Conservation (phyloP, 1,140 invertebrate species). For the Drosophila sucinea region DNA sequence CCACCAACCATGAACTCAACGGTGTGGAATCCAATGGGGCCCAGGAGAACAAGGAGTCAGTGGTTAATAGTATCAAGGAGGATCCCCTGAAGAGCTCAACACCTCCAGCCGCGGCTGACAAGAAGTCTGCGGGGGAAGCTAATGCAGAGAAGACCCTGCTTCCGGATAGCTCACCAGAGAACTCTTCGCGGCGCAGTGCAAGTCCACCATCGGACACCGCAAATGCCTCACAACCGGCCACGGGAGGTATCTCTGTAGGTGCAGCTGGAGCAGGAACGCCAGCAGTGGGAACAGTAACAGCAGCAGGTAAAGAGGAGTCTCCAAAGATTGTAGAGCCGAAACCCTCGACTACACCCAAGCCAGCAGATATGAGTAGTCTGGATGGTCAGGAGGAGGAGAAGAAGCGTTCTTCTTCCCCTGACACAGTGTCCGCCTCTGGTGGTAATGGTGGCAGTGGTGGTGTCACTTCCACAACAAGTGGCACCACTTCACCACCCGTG, state of each 20-base stretch:
- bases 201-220: constrained; percentile 57
- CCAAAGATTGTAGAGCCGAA: constrained; percentile 48
- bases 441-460: constrained; percentile 48
- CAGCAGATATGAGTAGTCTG: constrained; percentile 9
- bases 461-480: constrained; percentile 80
- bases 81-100: constrained; percentile 47
- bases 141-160: constrained; percentile 54
- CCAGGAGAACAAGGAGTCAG: constrained; percentile 55
- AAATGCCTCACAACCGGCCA: constrained; percentile 43
- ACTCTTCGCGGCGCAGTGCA: constrained; percentile 53
- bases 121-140: constrained; percentile 63
- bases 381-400: constrained; percentile 38
- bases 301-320: constrained; percentile 58
- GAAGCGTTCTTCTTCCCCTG: constrained; percentile 46
- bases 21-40: constrained; percentile 70
- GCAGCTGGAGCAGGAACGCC: constrained; percentile 28
- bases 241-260: constrained; percentile 13
- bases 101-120: constrained; percentile 51
- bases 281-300: constrained; percentile 30
- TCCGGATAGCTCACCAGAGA: constrained; percentile 69
- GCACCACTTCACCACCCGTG: constrained; percentile 71
- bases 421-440: constrained; percentile 53
- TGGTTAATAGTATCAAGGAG: constrained; percentile 40
- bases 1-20: constrained; percentile 56
- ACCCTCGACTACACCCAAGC: constrained; percentile 20